Evolutionary conservation across 2,113 vertebrate species (phyloP).

Genomic region (rat (Rattus norvegicus)): GRCr8 NC_086027.1:112339501-112340000

Average conservation of each 20-base stretch:
- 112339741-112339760: not conserved
- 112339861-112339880: not conserved
- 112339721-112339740: not conserved
- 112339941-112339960: not conserved
- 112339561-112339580: not conserved
- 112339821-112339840: not conserved
- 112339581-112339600: not conserved
- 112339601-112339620: not conserved
- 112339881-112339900: not conserved
- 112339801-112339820: too few species aligned
- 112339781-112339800: not conserved
- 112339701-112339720: not conserved
- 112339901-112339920: not conserved
- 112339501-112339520: not conserved
- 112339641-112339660: too few species aligned
- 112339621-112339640: not conserved
- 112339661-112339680: not conserved
- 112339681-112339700: not conserved
- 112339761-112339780: too few species aligned
- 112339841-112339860: too few species aligned
- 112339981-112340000: not conserved
- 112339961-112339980: not conserved
- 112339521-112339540: constrained; percentile 26
- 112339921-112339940: not conserved
- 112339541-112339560: not conserved